These are phyloP conservation scores for Petromus typicus DNA, from an alignment of 2,113 vertebrate genomes.

Conservation along the genomic window DNA sequence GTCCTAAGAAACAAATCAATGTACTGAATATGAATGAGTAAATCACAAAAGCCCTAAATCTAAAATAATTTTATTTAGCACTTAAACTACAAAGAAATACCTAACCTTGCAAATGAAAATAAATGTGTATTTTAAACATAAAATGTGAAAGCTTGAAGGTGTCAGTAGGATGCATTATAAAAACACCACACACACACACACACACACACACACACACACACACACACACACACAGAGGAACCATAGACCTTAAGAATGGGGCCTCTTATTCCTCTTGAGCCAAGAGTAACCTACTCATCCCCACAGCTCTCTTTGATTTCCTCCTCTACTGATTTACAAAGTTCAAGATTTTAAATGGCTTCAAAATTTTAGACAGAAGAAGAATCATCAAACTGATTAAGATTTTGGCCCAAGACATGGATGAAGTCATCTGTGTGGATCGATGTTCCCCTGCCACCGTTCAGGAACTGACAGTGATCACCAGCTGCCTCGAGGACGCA, in stretches of 20 bases:
- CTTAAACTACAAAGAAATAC: not conserved
- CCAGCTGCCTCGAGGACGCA: not conserved
- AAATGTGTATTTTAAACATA: not conserved
- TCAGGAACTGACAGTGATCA: constrained; percentile 40
- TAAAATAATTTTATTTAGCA: not conserved
- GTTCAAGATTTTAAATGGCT: constrained; percentile 55
- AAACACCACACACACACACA: not conserved
- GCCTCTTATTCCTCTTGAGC: constrained; percentile 29
- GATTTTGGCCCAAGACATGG: constrained; percentile 38
- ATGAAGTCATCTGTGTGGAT: constrained; percentile 68
- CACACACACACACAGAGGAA: not conserved
- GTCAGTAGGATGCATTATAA: not conserved
- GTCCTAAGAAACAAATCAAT: not conserved
- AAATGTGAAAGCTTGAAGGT: not conserved
- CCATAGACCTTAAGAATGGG: not conserved
- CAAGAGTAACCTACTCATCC: not conserved
- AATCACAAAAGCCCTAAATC: not conserved
- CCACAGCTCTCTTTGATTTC: not conserved
- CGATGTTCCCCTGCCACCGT: constrained; percentile 53
- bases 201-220: not conserved
- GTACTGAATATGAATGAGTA: not conserved
- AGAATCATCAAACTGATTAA: constrained; percentile 60
- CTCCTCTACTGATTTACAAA: not conserved
- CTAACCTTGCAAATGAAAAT: not conserved
- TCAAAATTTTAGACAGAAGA: constrained; percentile 31